Conservation (phyloP, 2,113 vertebrate genomes). For the Globicephala melas region DNA sequence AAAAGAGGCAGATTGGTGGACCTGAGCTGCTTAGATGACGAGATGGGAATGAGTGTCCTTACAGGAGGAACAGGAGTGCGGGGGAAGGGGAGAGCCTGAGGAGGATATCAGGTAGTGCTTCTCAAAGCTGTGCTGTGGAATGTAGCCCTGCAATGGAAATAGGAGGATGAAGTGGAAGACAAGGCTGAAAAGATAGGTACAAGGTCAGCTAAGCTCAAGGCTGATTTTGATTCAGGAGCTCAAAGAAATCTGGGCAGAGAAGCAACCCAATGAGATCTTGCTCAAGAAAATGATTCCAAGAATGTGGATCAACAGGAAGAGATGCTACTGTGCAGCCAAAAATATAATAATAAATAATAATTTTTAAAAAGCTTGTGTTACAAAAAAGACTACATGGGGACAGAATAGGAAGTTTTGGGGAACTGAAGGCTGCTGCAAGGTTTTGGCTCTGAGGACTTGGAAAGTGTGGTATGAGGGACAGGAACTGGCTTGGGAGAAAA, state of each 20-base stretch:
- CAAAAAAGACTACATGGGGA: background rate
- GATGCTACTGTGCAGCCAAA: background rate
- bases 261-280: background rate
- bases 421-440: background rate
- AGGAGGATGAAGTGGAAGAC: background rate
- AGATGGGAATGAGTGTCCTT: background rate
- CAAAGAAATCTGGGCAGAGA: background rate
- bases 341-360: too few species aligned
- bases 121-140: background rate
- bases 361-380: too few species aligned
- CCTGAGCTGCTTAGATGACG: background rate
- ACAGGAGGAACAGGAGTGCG: background rate
- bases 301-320: background rate
- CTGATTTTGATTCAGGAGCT: background rate
- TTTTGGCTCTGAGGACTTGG: background rate
- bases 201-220: background rate
- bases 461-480: background rate
- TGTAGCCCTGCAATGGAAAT: background rate
- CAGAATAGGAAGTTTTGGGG: background rate
- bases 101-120: background rate
- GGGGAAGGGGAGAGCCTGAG: background rate
- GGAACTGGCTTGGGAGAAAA: background rate
- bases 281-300: background rate
- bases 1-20: background rate
- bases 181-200: background rate